phyloP scores from a whole-genome alignment of 2,797 vertebrate genomes.

The Silurus lanzhouensis region DNA sequence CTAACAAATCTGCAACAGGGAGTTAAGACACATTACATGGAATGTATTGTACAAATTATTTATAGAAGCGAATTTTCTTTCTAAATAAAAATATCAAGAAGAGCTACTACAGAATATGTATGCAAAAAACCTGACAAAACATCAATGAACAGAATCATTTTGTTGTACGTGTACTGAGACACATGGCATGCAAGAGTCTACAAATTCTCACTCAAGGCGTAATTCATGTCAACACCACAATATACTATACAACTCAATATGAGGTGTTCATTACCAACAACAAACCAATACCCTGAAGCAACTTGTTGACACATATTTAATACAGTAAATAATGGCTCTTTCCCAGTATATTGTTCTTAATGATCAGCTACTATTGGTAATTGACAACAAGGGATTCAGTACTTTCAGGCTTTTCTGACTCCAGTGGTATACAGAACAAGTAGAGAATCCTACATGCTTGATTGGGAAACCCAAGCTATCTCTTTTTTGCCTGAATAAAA shows the following conservation, averaged over 20 bases:
- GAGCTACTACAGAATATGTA: background rate
- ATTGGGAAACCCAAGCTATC: background rate
- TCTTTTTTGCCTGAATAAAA: background rate
- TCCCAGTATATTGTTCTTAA: background rate
- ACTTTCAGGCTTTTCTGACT: background rate
- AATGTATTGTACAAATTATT: background rate
- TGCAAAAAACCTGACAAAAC: background rate
- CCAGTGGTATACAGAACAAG: background rate
- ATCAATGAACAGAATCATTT: background rate
- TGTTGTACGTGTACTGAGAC: background rate
- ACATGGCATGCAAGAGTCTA: background rate
- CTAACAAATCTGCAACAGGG: conserved; percentile 71
- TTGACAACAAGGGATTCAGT: background rate
- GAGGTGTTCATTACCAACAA: background rate
- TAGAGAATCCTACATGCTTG: background rate
- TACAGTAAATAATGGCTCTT: background rate
- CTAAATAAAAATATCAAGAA: too few species aligned
- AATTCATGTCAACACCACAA: background rate
- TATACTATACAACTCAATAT: background rate
- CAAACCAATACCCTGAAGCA: background rate
- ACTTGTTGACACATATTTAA: background rate
- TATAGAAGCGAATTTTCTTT: background rate
- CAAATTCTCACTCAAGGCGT: background rate
- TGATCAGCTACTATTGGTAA: background rate
- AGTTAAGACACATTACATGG: background rate